A percentile compares a stretch with the other conserved stretches of the same genome.
Evolutionary conservation across 2,888 invertebrate genomes (phyloP).

Genomic region (Sussaba pulchella): DNA sequence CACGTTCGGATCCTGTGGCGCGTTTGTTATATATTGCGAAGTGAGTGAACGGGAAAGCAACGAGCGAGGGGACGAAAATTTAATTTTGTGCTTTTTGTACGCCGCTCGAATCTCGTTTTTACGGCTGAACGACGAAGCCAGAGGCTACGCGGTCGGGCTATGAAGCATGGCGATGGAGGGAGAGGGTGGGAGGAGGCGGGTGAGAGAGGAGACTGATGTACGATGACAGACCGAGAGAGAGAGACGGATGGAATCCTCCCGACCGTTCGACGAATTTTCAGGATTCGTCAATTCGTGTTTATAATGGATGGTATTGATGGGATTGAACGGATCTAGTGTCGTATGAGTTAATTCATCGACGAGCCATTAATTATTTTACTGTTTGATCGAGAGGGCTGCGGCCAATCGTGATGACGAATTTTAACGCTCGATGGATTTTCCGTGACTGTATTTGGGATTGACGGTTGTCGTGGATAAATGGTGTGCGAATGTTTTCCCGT

Average conservation of each 20-base stretch:
- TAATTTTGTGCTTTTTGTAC: slow-evolving; percentile 84
- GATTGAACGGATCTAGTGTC: slow-evolving; percentile 3
- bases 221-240: slow-evolving; percentile 20
- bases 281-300: slow-evolving; percentile 46
- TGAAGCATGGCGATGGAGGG: slow-evolving; percentile 28
- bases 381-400: background rate
- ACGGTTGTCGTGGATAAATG: too few species aligned
- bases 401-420: too few species aligned
- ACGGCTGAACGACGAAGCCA: slow-evolving; percentile 63
- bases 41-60: slow-evolving; percentile 73
- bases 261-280: slow-evolving; percentile 45
- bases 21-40: slow-evolving; percentile 75
- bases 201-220: background rate
- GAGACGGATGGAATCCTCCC: slow-evolving; percentile 27
- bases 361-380: background rate
- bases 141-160: slow-evolving; percentile 46
- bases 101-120: slow-evolving; percentile 79
- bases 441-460: too few species aligned
- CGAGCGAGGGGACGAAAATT: slow-evolving; percentile 79
- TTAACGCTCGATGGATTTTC: too few species aligned
- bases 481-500: too few species aligned
- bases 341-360: slow-evolving; percentile 11
- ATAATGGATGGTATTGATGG: slow-evolving; percentile 35
- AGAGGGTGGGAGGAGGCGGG: too few species aligned
- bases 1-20: background rate